Conservation (phyloP, 2,797 vertebrate species). For the Phataginus tricuspis region DNA sequence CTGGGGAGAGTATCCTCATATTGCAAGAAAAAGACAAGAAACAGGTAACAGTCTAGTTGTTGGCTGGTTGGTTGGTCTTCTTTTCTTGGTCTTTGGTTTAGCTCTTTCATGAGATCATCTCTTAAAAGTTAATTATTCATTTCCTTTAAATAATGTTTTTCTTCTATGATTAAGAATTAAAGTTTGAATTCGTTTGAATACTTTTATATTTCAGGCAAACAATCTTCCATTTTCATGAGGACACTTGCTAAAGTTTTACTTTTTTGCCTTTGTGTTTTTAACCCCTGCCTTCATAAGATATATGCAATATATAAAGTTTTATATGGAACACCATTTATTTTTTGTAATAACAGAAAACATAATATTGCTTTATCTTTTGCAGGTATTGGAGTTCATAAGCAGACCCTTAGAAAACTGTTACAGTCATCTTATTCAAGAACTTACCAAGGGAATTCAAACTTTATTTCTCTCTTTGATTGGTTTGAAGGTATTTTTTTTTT, state of each 20-base stretch:
- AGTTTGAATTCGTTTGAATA: neutral
- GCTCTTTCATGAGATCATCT: neutral
- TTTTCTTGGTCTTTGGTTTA: neutral
- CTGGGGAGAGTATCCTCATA: slow-evolving; percentile 96
- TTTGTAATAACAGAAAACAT: slow-evolving; percentile 44
- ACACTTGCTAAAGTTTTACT: neutral
- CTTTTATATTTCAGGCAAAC: slow-evolving; percentile 11
- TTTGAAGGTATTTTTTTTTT: slow-evolving; percentile 87
- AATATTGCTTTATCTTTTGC: slow-evolving; percentile 60
- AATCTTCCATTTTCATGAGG: neutral
- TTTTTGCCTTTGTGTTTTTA: neutral
- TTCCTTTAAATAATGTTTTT: neutral
- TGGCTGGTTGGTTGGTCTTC: neutral
- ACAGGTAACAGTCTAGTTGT: slow-evolving; percentile 84
- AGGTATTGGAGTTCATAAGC: slow-evolving; percentile 91
- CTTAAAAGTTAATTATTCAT: slow-evolving; percentile 28
- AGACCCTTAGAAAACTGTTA: slow-evolving; percentile 93
- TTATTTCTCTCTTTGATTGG: slow-evolving; percentile 95
- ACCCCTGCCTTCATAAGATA: neutral
- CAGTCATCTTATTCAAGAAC: slow-evolving; percentile 91
- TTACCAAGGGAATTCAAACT: slow-evolving; percentile 89
- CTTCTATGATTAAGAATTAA: neutral
- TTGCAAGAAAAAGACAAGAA: slow-evolving; percentile 93
- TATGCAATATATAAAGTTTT: neutral
- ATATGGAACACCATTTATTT: neutral